phyloP scores from a whole-genome alignment of 2,888 invertebrate genomes.

The Schrankia costaestrigalis region DNA sequence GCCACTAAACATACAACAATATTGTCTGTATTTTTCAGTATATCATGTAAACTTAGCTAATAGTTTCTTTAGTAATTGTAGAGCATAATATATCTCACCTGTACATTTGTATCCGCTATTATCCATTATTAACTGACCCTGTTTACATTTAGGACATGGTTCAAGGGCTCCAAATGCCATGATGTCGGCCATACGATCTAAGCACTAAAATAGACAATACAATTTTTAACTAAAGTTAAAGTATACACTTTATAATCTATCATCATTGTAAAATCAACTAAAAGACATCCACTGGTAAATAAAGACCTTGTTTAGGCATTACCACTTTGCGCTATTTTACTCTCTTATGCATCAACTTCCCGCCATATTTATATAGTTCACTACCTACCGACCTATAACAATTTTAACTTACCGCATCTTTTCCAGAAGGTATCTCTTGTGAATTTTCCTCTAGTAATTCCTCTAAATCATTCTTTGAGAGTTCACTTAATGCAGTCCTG shows the following conservation, averaged over 20 bases:
- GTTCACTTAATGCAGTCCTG: constrained; percentile 52
- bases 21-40: too few species aligned
- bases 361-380: too few species aligned
- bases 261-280: too few species aligned
- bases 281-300: too few species aligned
- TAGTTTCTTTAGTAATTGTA: too few species aligned
- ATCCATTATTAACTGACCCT: constrained; percentile 85
- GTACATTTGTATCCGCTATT: constrained; percentile 92
- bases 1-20: too few species aligned
- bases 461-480: constrained; percentile 82
- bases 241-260: too few species aligned
- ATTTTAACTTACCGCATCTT: constrained; percentile 81
- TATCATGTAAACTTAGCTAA: too few species aligned
- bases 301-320: too few species aligned
- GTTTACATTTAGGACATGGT: constrained; percentile 89
- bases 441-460: constrained; percentile 85
- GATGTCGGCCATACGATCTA: constrained; percentile 89
- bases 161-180: constrained; percentile 93
- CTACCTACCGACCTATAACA: too few species aligned
- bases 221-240: not conserved
- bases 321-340: too few species aligned
- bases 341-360: too few species aligned
- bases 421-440: constrained; percentile 85
- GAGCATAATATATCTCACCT: constrained; percentile 66
- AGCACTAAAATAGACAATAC: constrained; percentile 75